Percentiles rank a stretch among this genome's conserved stretches.
phyloP scores from a whole-genome alignment of 92 coral and sea anemone species.

The Porites evermanni region DNA sequence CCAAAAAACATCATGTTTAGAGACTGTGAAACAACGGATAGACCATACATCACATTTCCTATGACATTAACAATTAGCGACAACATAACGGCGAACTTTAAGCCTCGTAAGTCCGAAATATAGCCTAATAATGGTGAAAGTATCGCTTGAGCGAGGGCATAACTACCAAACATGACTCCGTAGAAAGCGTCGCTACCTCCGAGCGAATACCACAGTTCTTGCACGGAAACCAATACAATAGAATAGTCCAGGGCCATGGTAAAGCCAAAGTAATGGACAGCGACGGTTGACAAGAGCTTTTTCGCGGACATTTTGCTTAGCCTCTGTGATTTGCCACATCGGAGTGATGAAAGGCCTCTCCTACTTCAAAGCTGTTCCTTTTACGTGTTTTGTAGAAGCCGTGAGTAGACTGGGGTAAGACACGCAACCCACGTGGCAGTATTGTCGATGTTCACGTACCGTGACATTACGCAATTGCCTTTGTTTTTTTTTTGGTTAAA shows the following conservation, averaged over 20 bases:
- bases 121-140: conserved; percentile 94
- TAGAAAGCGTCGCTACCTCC: conserved; percentile 76
- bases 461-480: neutral
- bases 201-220: conserved; percentile 84
- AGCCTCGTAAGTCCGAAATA: conserved; percentile 90
- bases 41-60: conserved; percentile 87
- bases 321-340: neutral
- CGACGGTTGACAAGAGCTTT: conserved; percentile 67
- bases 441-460: neutral
- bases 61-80: conserved; percentile 77
- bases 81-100: conserved; percentile 85
- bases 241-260: conserved; percentile 96
- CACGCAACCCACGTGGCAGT: conserved; percentile 22
- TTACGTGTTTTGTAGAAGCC: neutral
- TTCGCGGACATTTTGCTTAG: conserved; percentile 21
- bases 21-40: conserved; percentile 78
- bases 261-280: conserved; percentile 90
- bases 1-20: conserved; percentile 83
- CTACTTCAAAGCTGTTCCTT: neutral
- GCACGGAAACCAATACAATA: conserved; percentile 76
- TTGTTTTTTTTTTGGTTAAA: too few relatives aligned
- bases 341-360: neutral
- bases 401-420: conserved; percentile 25
- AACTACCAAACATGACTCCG: conserved; percentile 93
- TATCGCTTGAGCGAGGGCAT: conserved; percentile 89